A percentile compares a stretch with the other conserved stretches of the same genome.
These are phyloP conservation scores for Epiblema foenella DNA, from an alignment of 2,888 invertebrate species.

Conservation along the genomic window DNA sequence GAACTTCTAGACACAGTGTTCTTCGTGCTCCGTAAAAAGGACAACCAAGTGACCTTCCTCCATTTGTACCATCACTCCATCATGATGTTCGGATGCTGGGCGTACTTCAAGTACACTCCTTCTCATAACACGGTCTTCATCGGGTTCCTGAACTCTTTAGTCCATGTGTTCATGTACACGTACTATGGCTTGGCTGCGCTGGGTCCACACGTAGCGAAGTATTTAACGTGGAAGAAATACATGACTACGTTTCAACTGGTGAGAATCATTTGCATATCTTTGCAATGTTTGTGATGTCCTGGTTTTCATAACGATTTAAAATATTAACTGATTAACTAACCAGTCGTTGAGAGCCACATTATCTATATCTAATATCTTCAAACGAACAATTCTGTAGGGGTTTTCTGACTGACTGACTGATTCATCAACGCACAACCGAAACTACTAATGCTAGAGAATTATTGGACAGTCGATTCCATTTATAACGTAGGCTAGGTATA, in stretches of 20 bases:
- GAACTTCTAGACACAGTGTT: constrained; percentile 93
- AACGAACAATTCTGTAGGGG: too few relatives aligned
- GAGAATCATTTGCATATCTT: constrained; percentile 52
- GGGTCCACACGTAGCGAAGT: constrained; percentile 90
- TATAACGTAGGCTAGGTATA: too few relatives aligned
- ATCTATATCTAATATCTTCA: too few relatives aligned
- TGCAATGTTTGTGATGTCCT: too few relatives aligned
- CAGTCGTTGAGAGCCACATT: too few relatives aligned
- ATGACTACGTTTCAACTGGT: constrained; percentile 93
- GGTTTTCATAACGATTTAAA: too few relatives aligned
- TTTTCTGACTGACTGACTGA: too few relatives aligned
- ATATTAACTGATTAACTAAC: neutral
- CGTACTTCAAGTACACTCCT: constrained; percentile 89
- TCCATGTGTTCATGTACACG: constrained; percentile 93
- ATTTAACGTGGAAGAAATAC: constrained; percentile 94
- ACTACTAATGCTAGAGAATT: too few relatives aligned
- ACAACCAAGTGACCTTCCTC: constrained; percentile 92
- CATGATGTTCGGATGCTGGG: constrained; percentile 91
- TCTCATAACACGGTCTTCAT: constrained; percentile 90
- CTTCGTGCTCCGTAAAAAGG: constrained; percentile 92
- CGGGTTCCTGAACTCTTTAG: constrained; percentile 89
- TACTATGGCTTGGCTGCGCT: constrained; percentile 91
- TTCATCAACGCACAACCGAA: too few relatives aligned
- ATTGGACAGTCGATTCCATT: too few relatives aligned
- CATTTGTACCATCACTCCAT: constrained; percentile 95